Conservation (phyloP, 2,797 vertebrate genomes). For the Pangasius sanitwongsei region DNA sequence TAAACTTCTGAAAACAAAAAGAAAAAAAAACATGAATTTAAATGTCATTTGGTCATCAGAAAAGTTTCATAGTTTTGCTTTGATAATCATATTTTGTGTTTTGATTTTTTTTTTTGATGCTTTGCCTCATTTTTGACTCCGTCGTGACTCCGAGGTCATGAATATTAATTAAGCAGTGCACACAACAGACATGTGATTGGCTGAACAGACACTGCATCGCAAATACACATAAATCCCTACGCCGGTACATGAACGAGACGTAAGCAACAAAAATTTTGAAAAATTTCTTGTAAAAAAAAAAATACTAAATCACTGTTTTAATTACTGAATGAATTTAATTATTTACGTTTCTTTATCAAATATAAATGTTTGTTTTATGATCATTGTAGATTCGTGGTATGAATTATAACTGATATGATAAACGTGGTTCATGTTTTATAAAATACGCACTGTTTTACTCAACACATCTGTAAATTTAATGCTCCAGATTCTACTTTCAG, state of each 20-base stretch:
- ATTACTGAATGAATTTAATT: background rate
- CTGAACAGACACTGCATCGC: background rate
- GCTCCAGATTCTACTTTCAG: background rate
- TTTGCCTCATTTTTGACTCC: background rate
- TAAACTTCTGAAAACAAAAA: background rate
- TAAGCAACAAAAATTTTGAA: background rate
- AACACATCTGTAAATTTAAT: background rate
- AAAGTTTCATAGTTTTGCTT: background rate
- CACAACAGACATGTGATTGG: background rate
- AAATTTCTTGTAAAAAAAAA: background rate
- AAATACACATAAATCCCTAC: background rate
- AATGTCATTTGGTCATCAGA: background rate
- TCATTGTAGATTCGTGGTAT: background rate
- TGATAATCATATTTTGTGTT: background rate
- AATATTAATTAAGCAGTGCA: background rate
- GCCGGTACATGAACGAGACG: background rate
- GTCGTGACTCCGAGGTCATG: background rate
- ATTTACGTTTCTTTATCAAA: background rate
- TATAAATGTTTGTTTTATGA: background rate
- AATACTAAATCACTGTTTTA: background rate
- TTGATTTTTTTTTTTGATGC: background rate
- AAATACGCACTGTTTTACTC: background rate
- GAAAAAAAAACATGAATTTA: background rate
- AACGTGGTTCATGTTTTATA: background rate
- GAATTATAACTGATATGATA: background rate